phyloP scores from a whole-genome alignment of 2,113 vertebrate species.

The Cebus imitator region DNA sequence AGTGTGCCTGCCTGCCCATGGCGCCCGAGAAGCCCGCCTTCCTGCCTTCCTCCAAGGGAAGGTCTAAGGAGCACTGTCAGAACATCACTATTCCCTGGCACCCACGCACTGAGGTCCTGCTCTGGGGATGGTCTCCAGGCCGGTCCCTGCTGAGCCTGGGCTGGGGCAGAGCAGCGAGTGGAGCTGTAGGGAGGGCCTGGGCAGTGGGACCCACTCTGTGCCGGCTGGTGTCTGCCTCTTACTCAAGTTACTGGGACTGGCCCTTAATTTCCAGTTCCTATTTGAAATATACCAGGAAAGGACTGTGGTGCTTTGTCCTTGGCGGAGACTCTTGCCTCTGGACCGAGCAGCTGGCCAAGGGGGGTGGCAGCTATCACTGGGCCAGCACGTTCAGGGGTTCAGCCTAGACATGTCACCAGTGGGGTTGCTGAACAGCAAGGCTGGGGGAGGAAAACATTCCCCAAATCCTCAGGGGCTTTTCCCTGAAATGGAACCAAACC shows the following conservation, averaged over 20 bases:
- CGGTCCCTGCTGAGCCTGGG: neutral
- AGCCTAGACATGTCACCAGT: neutral
- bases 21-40: fast-evolving
- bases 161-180: too few species aligned
- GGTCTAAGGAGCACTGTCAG: neutral
- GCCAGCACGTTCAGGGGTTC: neutral
- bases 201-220: neutral
- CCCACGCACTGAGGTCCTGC: too few species aligned
- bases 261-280: neutral
- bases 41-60: neutral
- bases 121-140: neutral
- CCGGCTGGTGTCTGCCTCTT: fast-evolving
- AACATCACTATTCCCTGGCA: fast-evolving
- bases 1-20: neutral
- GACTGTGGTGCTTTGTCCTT: fast-evolving
- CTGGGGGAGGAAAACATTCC: neutral
- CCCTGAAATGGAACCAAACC: neutral
- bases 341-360: neutral
- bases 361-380: too few species aligned
- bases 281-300: neutral
- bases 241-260: fast-evolving
- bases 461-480: neutral
- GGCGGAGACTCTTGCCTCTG: neutral
- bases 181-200: fast-evolving
- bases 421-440: fast-evolving